phyloP scores from a whole-genome alignment of 2,888 invertebrate genomes.

The Bursaphelenchus okinawaensis region DNA sequence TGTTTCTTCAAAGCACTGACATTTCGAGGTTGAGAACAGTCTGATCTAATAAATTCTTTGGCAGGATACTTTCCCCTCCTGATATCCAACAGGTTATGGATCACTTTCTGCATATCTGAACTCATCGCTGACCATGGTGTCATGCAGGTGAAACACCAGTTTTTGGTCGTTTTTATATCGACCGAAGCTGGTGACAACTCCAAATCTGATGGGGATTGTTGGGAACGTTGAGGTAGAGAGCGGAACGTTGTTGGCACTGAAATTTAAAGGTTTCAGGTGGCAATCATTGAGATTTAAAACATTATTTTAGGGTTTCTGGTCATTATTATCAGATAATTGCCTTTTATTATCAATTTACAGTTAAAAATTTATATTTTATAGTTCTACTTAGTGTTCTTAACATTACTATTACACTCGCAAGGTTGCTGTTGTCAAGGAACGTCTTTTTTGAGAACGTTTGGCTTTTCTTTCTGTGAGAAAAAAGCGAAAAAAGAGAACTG shows the following conservation, averaged over 20 bases:
- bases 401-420: too few relatives aligned
- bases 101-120: conserved; percentile 35
- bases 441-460: too few relatives aligned
- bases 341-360: too few relatives aligned
- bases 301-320: too few relatives aligned
- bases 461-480: too few relatives aligned
- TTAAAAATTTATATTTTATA: too few relatives aligned
- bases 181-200: neutral
- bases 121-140: conserved; percentile 33
- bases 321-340: too few relatives aligned
- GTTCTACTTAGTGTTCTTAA: too few relatives aligned
- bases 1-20: conserved; percentile 38
- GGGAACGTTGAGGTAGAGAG: neutral
- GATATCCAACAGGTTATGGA: conserved; percentile 43
- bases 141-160: conserved; percentile 47
- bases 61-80: conserved; percentile 40
- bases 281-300: too few relatives aligned
- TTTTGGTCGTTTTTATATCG: conserved; percentile 10
- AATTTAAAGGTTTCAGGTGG: too few relatives aligned
- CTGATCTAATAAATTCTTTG: conserved; percentile 31
- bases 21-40: conserved; percentile 41
- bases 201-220: neutral
- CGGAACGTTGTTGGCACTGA: neutral
- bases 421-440: too few relatives aligned
- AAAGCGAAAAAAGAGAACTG: too few relatives aligned